Evolutionary conservation across 2,888 invertebrate genomes (phyloP).

Genomic region (Rapana venosa): DNA sequence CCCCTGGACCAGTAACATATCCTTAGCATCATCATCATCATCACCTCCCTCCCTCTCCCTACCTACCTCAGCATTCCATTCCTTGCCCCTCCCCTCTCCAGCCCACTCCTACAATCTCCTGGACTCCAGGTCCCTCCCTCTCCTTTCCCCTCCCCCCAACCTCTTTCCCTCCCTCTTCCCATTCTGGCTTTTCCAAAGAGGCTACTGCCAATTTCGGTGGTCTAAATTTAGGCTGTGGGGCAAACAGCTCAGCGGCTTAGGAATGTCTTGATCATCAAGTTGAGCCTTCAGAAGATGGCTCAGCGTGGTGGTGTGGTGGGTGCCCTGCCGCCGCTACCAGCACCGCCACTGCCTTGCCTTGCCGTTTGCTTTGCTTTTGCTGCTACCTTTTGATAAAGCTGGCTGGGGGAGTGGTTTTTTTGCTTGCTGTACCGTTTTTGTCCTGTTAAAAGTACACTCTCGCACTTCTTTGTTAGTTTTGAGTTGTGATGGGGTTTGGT

Average conservation of each 20-base stretch:
- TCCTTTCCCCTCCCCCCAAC: neutral
- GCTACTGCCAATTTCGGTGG: slow-evolving; percentile 29
- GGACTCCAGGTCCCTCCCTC: neutral
- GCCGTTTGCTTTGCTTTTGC: too few relatives aligned
- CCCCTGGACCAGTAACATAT: neutral
- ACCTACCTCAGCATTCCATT: neutral
- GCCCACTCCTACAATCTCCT: neutral
- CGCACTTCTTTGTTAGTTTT: too few relatives aligned
- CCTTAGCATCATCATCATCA: neutral
- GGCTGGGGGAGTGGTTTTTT: neutral
- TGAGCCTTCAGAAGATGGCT: neutral
- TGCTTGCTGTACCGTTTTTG: slow-evolving; percentile 24
- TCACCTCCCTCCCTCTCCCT: neutral
- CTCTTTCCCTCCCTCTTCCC: neutral
- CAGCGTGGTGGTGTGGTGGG: neutral
- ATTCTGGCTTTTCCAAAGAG: neutral
- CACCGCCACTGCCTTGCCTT: neutral
- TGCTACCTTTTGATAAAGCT: slow-evolving; percentile 24
- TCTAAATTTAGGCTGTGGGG: slow-evolving; percentile 37
- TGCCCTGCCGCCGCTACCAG: neutral
- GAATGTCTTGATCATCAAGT: slow-evolving; percentile 36
- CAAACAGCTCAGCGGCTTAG: slow-evolving; percentile 31
- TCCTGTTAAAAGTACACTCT: neutral
- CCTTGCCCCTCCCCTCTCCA: neutral
- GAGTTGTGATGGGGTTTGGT: too few relatives aligned